phyloP scores from a whole-genome alignment of 30 jellyfish, hydroid and myxozoan species.

The Turritopsis rubra region DNA sequence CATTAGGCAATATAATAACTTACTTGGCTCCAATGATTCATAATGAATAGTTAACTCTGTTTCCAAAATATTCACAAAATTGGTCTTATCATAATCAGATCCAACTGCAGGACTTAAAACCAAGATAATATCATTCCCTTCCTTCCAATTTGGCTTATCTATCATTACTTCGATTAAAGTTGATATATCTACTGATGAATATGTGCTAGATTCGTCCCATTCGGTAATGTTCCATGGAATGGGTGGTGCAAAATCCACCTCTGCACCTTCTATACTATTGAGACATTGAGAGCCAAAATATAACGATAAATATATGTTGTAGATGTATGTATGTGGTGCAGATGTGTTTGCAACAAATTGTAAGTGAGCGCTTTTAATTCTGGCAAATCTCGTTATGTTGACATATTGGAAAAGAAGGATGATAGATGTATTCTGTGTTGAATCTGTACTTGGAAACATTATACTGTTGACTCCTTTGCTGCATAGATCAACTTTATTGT shows the following conservation, averaged over 20 bases:
- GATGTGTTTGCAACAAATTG: not conserved
- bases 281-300: not conserved
- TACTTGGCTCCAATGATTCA: conserved; percentile 4
- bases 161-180: not conserved
- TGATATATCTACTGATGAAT: conserved; percentile 3
- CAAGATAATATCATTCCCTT: not conserved
- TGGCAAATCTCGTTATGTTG: not conserved
- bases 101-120: not conserved
- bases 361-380: not conserved
- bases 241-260: not conserved
- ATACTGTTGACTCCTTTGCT: not conserved
- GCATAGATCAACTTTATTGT: not conserved
- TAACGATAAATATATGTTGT: not conserved
- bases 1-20: not conserved
- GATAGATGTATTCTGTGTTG: not conserved
- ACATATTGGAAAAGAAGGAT: not conserved
- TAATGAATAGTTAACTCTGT: not conserved
- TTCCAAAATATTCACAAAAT: not conserved
- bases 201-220: not conserved
- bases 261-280: not conserved
- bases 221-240: not conserved
- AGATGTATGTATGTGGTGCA: not conserved
- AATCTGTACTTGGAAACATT: not conserved
- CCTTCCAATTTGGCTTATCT: not conserved
- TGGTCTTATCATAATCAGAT: not conserved